A percentile compares a stretch with the other conserved stretches of the same genome.
These are phyloP conservation scores for Temnothorax nylanderi DNA, from an alignment of 1,140 invertebrate species.

Conservation along the genomic window DNA sequence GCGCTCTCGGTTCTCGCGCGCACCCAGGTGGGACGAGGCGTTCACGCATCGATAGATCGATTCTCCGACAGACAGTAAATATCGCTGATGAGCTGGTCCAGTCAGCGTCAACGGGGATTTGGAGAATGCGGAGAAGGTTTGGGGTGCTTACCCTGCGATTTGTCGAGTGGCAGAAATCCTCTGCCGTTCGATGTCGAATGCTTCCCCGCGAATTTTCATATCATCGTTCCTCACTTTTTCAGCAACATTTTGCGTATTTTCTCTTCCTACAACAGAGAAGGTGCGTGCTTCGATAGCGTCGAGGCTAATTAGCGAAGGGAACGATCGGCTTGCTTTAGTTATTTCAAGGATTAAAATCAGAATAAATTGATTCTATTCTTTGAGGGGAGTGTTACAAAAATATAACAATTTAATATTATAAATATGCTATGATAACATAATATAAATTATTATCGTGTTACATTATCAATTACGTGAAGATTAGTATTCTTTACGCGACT, in stretches of 20 bases:
- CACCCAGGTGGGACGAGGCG: neutral
- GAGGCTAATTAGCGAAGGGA: slow-evolving; percentile 48
- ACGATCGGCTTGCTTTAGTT: neutral
- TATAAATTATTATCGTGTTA: neutral
- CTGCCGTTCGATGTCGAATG: slow-evolving; percentile 15
- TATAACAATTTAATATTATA: slow-evolving; percentile 8
- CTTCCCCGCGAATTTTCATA: slow-evolving; percentile 29
- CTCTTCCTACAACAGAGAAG: neutral
- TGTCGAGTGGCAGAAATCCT: slow-evolving; percentile 71
- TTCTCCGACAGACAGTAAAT: slow-evolving; percentile 80
- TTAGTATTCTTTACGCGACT: neutral
- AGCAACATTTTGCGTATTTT: slow-evolving; percentile 47
- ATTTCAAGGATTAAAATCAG: slow-evolving; percentile 13
- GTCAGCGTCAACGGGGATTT: slow-evolving; percentile 65
- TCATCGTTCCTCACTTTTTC: slow-evolving; percentile 57
- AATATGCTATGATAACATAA: neutral
- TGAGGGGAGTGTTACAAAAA: neutral
- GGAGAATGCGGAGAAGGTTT: slow-evolving; percentile 37
- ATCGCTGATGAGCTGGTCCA: slow-evolving; percentile 80
- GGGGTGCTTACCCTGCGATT: slow-evolving; percentile 73
- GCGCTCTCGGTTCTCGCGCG: slow-evolving; percentile 36
- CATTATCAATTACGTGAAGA: neutral
- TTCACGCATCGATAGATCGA: slow-evolving; percentile 73
- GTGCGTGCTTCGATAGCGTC: slow-evolving; percentile 36
- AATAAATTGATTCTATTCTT: neutral